phyloP scores from a whole-genome alignment of 2,797 vertebrate genomes.

The Enteromius treurensis region DNA sequence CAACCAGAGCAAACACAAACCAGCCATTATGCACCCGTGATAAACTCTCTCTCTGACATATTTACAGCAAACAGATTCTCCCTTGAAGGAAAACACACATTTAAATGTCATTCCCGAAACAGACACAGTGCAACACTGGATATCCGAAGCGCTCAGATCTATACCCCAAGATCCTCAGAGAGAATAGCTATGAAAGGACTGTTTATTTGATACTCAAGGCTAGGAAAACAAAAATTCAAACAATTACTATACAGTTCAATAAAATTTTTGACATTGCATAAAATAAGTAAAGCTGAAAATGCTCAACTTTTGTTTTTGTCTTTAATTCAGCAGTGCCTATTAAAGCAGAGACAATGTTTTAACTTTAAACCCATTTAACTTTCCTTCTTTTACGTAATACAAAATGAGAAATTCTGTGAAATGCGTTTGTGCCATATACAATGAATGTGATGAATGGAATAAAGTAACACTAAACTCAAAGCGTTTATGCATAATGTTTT shows the following conservation, averaged over 20 bases:
- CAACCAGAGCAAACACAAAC: conserved; percentile 27
- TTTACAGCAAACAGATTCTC: conserved; percentile 22
- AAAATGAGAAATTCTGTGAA: neutral
- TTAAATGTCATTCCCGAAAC: conserved; percentile 36
- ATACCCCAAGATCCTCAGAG: conserved; percentile 10
- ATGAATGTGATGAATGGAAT: neutral
- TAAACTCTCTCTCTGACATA: conserved; percentile 21
- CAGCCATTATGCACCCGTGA: conserved; percentile 1
- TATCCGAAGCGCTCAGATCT: conserved; percentile 9
- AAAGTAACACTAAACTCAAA: neutral
- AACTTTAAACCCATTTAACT: neutral
- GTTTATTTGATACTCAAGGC: neutral
- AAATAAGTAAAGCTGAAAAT: neutral
- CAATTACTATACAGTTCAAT: neutral
- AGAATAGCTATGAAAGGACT: neutral
- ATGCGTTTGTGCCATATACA: neutral
- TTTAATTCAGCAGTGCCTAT: neutral
- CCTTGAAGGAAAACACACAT: conserved; percentile 31
- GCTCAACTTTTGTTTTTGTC: neutral
- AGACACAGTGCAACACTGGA: conserved; percentile 1
- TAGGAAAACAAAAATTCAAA: neutral
- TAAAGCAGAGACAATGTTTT: neutral
- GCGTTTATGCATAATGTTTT: neutral
- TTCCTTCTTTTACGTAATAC: neutral
- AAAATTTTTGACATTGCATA: neutral